Conservation (phyloP, 2,888 invertebrate genomes). For the Marasmarcha lunaedactyla region DNA sequence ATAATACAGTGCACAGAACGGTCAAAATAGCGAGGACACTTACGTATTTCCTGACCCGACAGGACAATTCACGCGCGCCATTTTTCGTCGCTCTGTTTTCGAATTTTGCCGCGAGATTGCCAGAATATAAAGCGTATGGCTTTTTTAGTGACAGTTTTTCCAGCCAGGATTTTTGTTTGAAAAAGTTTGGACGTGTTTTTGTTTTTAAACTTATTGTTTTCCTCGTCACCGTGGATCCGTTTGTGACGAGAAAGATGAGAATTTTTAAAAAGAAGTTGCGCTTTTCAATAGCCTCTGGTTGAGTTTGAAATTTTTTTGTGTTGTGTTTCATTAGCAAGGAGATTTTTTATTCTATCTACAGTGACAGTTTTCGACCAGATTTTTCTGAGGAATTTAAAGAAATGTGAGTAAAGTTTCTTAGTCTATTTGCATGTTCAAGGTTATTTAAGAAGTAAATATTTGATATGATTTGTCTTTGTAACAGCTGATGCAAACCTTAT, state of each 20-base stretch:
- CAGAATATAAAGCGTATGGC: conserved; percentile 30
- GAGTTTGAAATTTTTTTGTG: conserved; percentile 22
- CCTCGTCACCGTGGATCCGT: conserved; percentile 44
- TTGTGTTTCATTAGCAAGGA: background rate
- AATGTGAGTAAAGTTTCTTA: no score
- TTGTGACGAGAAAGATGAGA: conserved; percentile 63
- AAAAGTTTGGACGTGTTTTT: conserved; percentile 12
- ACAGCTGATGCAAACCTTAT: no score
- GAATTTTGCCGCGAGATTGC: conserved; percentile 42
- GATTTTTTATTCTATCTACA: conserved; percentile 27
- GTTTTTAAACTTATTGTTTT: conserved; percentile 4
- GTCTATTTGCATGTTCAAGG: no score
- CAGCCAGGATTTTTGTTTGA: conserved; percentile 22
- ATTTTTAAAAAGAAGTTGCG: conserved; percentile 61
- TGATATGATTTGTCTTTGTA: no score
- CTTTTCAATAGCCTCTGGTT: conserved; percentile 48
- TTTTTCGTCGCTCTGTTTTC: conserved; percentile 40
- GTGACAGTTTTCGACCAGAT: conserved; percentile 16
- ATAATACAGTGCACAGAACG: conserved; percentile 43
- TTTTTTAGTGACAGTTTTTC: conserved; percentile 26
- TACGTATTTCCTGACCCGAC: conserved; percentile 29
- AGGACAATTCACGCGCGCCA: conserved; percentile 28
- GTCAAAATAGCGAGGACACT: conserved; percentile 49
- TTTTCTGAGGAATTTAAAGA: background rate
- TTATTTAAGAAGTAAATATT: no score